These are phyloP conservation scores for Temnopleurus reevesii DNA, from an alignment of 53 echinoderm and acorn worm genomes.

Conservation along the genomic window DNA sequence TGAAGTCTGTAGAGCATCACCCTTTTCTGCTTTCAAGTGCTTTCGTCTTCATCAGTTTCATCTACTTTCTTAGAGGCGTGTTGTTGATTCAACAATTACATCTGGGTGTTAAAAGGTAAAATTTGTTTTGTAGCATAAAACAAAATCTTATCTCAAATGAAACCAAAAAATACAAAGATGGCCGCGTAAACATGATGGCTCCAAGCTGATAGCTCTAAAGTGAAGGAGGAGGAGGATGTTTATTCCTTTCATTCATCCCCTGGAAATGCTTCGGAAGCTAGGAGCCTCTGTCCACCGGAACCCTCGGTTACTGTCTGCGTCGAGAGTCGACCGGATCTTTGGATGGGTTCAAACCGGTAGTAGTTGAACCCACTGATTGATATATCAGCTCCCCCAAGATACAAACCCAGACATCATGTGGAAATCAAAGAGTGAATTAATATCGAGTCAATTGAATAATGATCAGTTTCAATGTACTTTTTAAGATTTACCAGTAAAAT, in stretches of 20 bases:
- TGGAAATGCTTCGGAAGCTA: slow-evolving; percentile 7
- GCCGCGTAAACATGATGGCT: slow-evolving; percentile 1
- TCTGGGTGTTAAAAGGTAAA: too few relatives aligned
- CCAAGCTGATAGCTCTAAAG: neutral
- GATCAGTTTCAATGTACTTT: too few relatives aligned
- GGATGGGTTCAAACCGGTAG: slow-evolving; percentile 44
- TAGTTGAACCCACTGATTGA: slow-evolving; percentile 31
- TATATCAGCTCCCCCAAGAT: slow-evolving; percentile 4
- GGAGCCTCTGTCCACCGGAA: neutral
- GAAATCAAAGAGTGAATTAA: too few relatives aligned
- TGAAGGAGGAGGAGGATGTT: slow-evolving; percentile 46
- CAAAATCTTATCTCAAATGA: too few relatives aligned
- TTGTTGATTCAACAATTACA: too few relatives aligned
- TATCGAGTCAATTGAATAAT: too few relatives aligned
- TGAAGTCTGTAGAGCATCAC: too few relatives aligned
- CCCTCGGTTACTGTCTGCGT: neutral
- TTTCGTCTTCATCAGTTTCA: too few relatives aligned
- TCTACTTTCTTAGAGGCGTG: too few relatives aligned
- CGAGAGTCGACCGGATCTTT: slow-evolving; percentile 6
- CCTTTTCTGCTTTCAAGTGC: too few relatives aligned
- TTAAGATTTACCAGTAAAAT: too few relatives aligned
- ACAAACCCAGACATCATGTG: slow-evolving; percentile 7
- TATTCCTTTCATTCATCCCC: slow-evolving; percentile 6
- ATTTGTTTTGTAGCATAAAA: too few relatives aligned
- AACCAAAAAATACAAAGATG: neutral